A percentile compares a stretch with the other conserved stretches of the same genome.
These are phyloP conservation scores for Drosophila fulvimacula DNA, from an alignment of 2,888 invertebrate genomes.

Conservation along the genomic window DNA sequence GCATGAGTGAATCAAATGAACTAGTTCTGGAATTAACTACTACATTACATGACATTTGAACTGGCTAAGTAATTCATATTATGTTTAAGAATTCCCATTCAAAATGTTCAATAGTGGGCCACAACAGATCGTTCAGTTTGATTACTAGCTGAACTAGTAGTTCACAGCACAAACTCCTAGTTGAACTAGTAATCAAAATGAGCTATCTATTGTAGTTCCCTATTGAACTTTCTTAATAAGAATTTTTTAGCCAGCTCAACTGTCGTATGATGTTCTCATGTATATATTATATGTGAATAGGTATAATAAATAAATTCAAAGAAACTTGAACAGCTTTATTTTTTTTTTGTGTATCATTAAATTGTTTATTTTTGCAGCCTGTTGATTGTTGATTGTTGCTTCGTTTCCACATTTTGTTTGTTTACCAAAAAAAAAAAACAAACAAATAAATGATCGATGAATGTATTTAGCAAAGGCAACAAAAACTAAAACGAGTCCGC, in stretches of 20 bases:
- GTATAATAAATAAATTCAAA: neutral
- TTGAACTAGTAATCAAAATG: too few species aligned
- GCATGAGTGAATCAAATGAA: neutral
- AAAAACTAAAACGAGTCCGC: neutral
- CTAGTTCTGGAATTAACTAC: neutral
- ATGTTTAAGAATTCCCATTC: too few species aligned
- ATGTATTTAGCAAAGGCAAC: neutral
- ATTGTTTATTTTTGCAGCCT: neutral
- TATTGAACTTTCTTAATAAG: too few species aligned
- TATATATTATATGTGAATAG: neutral
- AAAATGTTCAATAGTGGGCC: too few species aligned
- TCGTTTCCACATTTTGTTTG: neutral
- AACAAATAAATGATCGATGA: neutral
- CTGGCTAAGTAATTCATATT: too few species aligned
- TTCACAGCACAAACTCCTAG: too few species aligned
- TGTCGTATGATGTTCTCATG: too few species aligned
- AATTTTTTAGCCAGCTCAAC: too few species aligned
- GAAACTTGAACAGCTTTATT: neutral
- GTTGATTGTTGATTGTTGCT: constrained; percentile 12
- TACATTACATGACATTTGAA: neutral
- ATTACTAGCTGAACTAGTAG: too few species aligned
- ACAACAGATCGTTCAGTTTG: too few species aligned
- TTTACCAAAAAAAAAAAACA: neutral
- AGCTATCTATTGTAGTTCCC: too few species aligned
- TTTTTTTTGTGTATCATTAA: neutral